Percentiles rank a stretch among this genome's conserved stretches.
These are phyloP conservation scores for Eutrigla gurnardus DNA, from an alignment of 2,797 vertebrate species.

Conservation along the genomic window DNA sequence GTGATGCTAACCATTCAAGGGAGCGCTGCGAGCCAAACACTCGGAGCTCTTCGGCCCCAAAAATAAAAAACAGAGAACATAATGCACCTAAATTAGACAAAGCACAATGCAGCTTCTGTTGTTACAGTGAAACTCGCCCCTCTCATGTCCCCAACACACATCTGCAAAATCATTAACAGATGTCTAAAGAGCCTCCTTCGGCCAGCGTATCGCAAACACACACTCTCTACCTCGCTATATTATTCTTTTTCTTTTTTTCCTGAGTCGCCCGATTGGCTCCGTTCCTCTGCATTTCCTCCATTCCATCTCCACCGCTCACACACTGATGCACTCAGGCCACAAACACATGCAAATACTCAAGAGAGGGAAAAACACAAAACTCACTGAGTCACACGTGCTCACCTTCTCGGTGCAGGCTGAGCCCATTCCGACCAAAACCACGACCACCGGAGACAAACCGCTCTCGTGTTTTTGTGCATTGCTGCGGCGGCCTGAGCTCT, in stretches of 20 bases:
- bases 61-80: slow-evolving; percentile 70
- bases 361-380: slow-evolving; percentile 34
- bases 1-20: slow-evolving; percentile 55
- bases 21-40: slow-evolving; percentile 43
- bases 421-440: slow-evolving; percentile 16
- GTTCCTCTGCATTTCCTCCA: slow-evolving; percentile 50
- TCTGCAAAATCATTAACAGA: slow-evolving; percentile 86
- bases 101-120: slow-evolving; percentile 87
- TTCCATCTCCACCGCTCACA: slow-evolving; percentile 36
- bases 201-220: slow-evolving; percentile 69
- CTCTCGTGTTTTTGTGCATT: not conserved
- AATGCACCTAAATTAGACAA: slow-evolving; percentile 78
- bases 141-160: slow-evolving; percentile 74
- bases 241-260: slow-evolving; percentile 65
- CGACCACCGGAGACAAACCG: slow-evolving; percentile 12
- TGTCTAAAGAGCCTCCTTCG: slow-evolving; percentile 73
- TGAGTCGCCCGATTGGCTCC: slow-evolving; percentile 62
- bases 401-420: slow-evolving; percentile 10
- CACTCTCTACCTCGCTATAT: slow-evolving; percentile 55
- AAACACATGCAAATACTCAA: slow-evolving; percentile 51
- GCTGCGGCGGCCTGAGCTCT: not conserved
- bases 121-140: slow-evolving; percentile 74
- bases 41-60: slow-evolving; percentile 50
- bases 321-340: slow-evolving; percentile 32
- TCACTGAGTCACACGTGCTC: slow-evolving; percentile 32